Conservation (phyloP, 2,797 vertebrate genomes). For the Pygocentrus nattereri region DNA sequence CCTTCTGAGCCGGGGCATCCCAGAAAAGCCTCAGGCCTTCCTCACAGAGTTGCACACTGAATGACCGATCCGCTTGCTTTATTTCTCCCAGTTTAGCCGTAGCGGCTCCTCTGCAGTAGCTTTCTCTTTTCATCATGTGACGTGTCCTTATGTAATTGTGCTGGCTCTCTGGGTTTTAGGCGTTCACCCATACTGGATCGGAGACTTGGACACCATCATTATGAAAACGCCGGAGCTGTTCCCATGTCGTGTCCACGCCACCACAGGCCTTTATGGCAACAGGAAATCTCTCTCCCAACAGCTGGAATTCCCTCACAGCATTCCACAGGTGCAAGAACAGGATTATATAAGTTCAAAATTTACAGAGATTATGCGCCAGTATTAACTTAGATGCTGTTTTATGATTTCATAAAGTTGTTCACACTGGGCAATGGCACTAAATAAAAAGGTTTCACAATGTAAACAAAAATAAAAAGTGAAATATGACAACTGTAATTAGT, state of each 20-base stretch:
- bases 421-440: too few relatives aligned
- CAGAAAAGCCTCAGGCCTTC: background rate
- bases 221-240: constrained; percentile 70
- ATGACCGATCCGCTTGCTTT: background rate
- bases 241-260: constrained; percentile 56
- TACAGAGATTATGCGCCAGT: background rate
- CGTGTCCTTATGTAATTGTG: constrained; percentile 23
- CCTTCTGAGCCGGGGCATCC: background rate
- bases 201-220: constrained; percentile 73
- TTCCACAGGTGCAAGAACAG: constrained; percentile 72
- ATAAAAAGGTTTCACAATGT: too few relatives aligned
- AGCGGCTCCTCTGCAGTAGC: background rate
- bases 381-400: too few relatives aligned
- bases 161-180: constrained; percentile 70
- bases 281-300: constrained; percentile 93
- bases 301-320: constrained; percentile 80
- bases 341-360: background rate
- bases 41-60: background rate
- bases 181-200: constrained; percentile 83
- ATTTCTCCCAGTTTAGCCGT: background rate
- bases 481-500: too few relatives aligned
- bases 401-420: too few relatives aligned
- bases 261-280: constrained; percentile 78
- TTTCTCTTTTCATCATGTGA: background rate
- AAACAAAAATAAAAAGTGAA: too few relatives aligned